Conservation (phyloP, 2,113 vertebrate species). For the Sphyrna mokarran region DNA sequence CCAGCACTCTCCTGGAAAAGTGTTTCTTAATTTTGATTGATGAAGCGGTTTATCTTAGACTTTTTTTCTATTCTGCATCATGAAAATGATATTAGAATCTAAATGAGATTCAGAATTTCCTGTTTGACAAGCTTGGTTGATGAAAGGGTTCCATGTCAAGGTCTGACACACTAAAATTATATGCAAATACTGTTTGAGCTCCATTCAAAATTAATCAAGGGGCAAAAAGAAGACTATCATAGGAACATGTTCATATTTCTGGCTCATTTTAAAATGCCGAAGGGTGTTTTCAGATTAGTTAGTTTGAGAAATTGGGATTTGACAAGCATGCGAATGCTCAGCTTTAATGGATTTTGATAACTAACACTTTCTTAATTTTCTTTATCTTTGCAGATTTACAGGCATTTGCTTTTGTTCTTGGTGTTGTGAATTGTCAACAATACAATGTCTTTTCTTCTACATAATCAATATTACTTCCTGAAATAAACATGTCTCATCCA, state of each 20-base stretch:
- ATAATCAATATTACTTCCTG: neutral
- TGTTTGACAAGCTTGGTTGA: constrained; percentile 70
- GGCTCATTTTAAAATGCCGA: constrained; percentile 72
- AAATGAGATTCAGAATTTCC: constrained; percentile 73
- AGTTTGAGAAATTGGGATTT: constrained; percentile 60
- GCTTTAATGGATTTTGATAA: constrained; percentile 54
- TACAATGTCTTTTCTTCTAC: neutral
- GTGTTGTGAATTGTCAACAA: neutral
- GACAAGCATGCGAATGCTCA: constrained; percentile 67
- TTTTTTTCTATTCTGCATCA: constrained; percentile 43
- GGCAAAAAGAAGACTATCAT: constrained; percentile 43
- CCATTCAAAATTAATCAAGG: constrained; percentile 67
- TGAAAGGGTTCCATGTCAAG: constrained; percentile 65
- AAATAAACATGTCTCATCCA: constrained; percentile 13
- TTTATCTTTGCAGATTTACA: constrained; percentile 25
- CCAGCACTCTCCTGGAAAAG: constrained; percentile 33
- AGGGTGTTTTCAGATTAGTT: constrained; percentile 68
- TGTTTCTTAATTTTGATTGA: constrained; percentile 61
- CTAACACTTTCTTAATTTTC: constrained; percentile 11
- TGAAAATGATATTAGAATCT: constrained; percentile 71
- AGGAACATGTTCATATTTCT: constrained; percentile 46
- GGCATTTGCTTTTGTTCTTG: neutral
- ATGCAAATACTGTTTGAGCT: constrained; percentile 66
- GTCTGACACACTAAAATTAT: constrained; percentile 67
- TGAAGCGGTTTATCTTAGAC: constrained; percentile 59